These are phyloP conservation scores for Buceros bicornis DNA, from an alignment of 2,797 vertebrate genomes.

Conservation along the genomic window DNA sequence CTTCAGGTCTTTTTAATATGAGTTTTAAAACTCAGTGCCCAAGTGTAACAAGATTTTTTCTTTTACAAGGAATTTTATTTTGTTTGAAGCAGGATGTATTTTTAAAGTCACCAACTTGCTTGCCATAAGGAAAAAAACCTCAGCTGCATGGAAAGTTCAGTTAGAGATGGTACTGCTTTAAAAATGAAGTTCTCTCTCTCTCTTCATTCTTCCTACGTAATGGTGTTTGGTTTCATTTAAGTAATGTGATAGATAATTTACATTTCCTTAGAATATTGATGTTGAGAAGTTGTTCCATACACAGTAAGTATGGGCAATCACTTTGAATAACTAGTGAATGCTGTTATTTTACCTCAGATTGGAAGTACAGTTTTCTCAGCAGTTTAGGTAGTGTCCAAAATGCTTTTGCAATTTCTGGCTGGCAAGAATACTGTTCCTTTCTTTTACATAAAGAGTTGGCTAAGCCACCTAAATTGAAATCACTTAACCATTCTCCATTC, in stretches of 20 bases:
- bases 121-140: not conserved
- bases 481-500: not conserved
- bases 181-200: not conserved
- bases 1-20: constrained; percentile 9
- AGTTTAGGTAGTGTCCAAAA: not conserved
- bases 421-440: not conserved
- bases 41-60: not conserved
- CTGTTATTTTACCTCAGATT: not conserved
- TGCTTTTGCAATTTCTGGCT: not conserved
- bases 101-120: not conserved
- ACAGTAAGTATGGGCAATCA: not conserved
- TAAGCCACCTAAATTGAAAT: not conserved
- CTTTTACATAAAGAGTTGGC: not conserved
- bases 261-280: not conserved
- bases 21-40: not conserved
- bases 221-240: not conserved
- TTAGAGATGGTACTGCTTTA: not conserved
- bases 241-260: not conserved
- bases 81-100: not conserved
- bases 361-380: not conserved
- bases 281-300: not conserved
- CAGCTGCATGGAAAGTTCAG: not conserved
- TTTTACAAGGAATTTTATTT: not conserved
- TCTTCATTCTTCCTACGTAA: not conserved
- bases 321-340: not conserved